A percentile compares a stretch with the other conserved stretches of the same genome.
Evolutionary conservation across 2,888 invertebrate species (phyloP).

Genomic region (Tetranychus piercei): DNA sequence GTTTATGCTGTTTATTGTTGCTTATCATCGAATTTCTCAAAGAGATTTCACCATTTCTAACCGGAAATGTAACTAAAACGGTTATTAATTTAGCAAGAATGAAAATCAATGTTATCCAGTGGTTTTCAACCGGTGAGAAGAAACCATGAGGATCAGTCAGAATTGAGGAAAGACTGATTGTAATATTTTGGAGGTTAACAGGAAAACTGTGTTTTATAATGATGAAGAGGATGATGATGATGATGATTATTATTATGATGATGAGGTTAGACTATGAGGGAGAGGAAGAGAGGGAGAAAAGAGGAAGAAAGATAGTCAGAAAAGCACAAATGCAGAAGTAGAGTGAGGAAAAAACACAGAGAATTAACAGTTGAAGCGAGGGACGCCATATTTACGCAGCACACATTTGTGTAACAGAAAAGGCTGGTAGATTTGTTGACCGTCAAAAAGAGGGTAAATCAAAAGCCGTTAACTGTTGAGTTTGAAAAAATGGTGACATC

Average conservation of each 20-base stretch:
- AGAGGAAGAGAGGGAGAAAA: slow-evolving; percentile 7
- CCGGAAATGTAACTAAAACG: slow-evolving; percentile 36
- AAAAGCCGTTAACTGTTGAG: too few species aligned
- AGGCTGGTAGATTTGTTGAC: too few species aligned
- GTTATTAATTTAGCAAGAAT: background rate
- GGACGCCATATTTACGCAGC: background rate
- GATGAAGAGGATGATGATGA: background rate
- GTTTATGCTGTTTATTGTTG: too few species aligned
- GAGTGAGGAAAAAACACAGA: background rate
- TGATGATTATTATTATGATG: background rate
- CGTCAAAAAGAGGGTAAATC: too few species aligned
- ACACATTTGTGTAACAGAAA: too few species aligned
- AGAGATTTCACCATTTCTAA: background rate
- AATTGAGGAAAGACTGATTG: background rate
- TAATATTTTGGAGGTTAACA: background rate
- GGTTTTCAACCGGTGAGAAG: too few species aligned
- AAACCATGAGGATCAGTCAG: background rate
- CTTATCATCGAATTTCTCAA: background rate
- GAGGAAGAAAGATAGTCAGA: background rate
- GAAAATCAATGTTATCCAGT: background rate
- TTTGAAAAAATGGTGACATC: too few species aligned
- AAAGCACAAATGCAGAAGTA: background rate
- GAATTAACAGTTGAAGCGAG: background rate
- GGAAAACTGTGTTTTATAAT: background rate
- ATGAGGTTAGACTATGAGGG: background rate